Conservation (phyloP, 2,113 vertebrate genomes). For the Cyanocitta stelleri region DNA sequence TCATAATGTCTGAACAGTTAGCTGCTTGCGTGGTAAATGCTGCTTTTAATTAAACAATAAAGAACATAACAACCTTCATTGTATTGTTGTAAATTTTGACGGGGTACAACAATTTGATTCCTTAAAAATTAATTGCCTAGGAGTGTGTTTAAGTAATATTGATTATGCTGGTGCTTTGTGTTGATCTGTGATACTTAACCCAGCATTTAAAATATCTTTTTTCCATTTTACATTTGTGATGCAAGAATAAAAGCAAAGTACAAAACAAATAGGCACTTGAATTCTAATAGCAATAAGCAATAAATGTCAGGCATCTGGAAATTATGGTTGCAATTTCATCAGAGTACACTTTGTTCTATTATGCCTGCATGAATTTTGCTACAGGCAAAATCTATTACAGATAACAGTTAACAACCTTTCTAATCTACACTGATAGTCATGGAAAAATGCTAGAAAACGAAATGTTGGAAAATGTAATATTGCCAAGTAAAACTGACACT, state of each 20-base stretch:
- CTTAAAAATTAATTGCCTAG: constrained; percentile 82
- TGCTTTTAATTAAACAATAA: constrained; percentile 85
- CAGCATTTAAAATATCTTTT: constrained; percentile 82
- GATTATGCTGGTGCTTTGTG: constrained; percentile 69
- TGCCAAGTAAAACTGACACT: constrained; percentile 72
- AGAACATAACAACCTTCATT: constrained; percentile 69
- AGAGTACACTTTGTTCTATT: constrained; percentile 85
- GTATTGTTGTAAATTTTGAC: constrained; percentile 77
- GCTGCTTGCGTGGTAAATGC: constrained; percentile 67
- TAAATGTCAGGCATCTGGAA: constrained; percentile 87
- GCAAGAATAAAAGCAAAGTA: constrained; percentile 82
- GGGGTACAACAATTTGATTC: constrained; percentile 72
- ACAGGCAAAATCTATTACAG: constrained; percentile 86
- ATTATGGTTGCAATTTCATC: constrained; percentile 86
- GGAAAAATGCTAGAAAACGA: constrained; percentile 72
- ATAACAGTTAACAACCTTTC: constrained; percentile 84
- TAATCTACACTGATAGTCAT: constrained; percentile 81
- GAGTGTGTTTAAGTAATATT: constrained; percentile 81
- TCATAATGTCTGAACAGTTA: constrained; percentile 64
- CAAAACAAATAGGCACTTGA: constrained; percentile 88
- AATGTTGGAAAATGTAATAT: constrained; percentile 77
- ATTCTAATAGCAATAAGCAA: constrained; percentile 85
- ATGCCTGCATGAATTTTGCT: constrained; percentile 84
- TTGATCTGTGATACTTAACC: constrained; percentile 81
- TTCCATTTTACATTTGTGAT: constrained; percentile 81